These are phyloP conservation scores for Syncerus caffer DNA, from an alignment of 2,797 vertebrate species.

Conservation along the genomic window DNA sequence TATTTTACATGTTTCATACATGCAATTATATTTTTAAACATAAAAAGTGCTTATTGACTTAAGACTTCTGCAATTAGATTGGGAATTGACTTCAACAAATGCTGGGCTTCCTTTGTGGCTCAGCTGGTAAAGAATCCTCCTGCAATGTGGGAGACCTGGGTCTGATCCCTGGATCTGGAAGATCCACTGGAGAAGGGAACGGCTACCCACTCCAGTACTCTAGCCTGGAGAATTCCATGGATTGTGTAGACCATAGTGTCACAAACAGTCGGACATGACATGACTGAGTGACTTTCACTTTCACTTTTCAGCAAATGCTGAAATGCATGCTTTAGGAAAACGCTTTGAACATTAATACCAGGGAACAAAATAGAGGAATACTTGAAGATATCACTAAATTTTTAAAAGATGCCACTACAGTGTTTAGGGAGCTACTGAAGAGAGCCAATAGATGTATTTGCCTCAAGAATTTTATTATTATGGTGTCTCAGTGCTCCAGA, in stretches of 20 bases:
- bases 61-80: background rate
- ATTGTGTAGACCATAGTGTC: too few relatives aligned
- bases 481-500: background rate
- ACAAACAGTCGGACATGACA: rapidly evolving
- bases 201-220: background rate
- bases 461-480: background rate
- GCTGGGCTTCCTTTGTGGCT: background rate
- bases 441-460: background rate
- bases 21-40: background rate
- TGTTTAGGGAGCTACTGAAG: background rate
- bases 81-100: background rate
- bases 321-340: background rate
- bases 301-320: background rate
- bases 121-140: background rate
- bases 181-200: background rate
- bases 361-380: background rate
- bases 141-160: background rate
- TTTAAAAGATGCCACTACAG: background rate
- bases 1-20: too few relatives aligned
- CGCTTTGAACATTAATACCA: background rate
- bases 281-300: too few relatives aligned
- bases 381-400: background rate
- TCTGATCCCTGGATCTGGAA: background rate
- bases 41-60: background rate
- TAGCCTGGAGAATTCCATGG: too few relatives aligned